These are phyloP conservation scores for Paratrypauchen microcephalus DNA, from an alignment of 2,797 vertebrate species.

Conservation along the genomic window DNA sequence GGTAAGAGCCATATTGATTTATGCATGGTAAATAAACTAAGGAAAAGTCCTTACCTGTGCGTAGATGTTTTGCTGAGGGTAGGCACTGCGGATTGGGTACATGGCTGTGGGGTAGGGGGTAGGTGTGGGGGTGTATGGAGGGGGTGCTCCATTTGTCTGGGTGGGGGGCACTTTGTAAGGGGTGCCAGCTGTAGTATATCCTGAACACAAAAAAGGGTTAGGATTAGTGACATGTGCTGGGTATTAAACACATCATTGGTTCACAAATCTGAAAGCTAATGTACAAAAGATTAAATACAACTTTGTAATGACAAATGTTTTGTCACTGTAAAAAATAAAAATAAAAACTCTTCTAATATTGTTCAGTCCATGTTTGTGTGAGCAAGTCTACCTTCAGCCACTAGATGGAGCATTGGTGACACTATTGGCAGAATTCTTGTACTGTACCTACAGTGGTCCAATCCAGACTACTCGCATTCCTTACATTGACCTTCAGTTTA, in stretches of 20 bases:
- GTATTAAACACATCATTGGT: background rate
- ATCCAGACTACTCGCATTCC: constrained; percentile 3
- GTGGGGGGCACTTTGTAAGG: constrained; percentile 97
- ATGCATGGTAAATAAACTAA: background rate
- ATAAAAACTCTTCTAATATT: background rate
- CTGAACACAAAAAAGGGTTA: constrained; percentile 60
- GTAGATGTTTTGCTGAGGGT: constrained; percentile 98
- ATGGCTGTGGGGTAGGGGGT: constrained; percentile 95
- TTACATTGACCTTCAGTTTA: constrained; percentile 8
- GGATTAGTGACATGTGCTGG: background rate
- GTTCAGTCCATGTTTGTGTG: constrained; percentile 2
- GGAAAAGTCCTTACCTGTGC: constrained; percentile 84
- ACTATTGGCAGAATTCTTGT: constrained; percentile 11
- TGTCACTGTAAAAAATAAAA: too few relatives aligned
- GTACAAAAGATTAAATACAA: background rate
- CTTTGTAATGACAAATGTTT: too few relatives aligned
- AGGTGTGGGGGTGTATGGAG: constrained; percentile 94
- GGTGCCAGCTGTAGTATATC: constrained; percentile 92
- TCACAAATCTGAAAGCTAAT: background rate
- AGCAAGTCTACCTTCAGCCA: constrained; percentile 48
- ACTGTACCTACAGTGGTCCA: background rate
- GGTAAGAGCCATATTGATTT: too few relatives aligned
- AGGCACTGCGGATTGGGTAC: constrained; percentile 99
- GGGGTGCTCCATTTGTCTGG: constrained; percentile 94
- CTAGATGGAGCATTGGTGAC: constrained; percentile 51